Percentiles rank a stretch among this genome's conserved stretches.
phyloP scores from a whole-genome alignment of 2,113 vertebrate species.

The Gallinago undulata region DNA sequence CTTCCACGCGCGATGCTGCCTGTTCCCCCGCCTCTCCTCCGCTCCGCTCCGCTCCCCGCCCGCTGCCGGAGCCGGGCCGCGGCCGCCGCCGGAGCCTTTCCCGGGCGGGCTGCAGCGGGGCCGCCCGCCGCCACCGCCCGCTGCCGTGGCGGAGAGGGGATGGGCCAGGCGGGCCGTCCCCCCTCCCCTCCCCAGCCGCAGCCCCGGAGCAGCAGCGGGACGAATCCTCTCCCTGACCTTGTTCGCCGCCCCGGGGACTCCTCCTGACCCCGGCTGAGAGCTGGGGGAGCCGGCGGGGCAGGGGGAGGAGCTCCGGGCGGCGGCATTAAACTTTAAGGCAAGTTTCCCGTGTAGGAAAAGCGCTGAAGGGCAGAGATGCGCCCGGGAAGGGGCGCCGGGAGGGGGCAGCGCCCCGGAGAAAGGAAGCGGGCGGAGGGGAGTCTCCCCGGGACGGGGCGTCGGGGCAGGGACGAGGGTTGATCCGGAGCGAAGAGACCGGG shows the following conservation, averaged over 20 bases:
- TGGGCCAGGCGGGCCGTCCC: background rate
- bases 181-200: background rate
- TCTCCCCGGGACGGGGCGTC: background rate
- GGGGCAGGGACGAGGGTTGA: background rate
- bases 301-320: constrained; percentile 10
- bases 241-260: background rate
- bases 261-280: background rate
- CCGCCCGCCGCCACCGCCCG: background rate
- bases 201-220: background rate
- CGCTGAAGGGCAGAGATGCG: background rate
- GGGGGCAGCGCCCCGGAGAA: background rate
- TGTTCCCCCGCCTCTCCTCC: background rate
- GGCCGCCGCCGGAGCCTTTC: background rate
- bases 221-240: background rate
- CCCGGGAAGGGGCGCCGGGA: background rate
- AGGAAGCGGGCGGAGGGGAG: background rate
- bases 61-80: background rate
- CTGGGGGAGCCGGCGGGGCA: background rate
- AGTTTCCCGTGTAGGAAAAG: background rate
- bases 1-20: constrained; percentile 4
- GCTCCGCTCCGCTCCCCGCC: background rate
- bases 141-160: background rate
- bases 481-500: background rate
- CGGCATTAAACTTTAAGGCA: constrained; percentile 53
- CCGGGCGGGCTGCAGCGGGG: background rate